A percentile compares a stretch with the other conserved stretches of the same genome.
phyloP scores from a whole-genome alignment of 2,888 invertebrate species.

The Drosophila recens region DNA sequence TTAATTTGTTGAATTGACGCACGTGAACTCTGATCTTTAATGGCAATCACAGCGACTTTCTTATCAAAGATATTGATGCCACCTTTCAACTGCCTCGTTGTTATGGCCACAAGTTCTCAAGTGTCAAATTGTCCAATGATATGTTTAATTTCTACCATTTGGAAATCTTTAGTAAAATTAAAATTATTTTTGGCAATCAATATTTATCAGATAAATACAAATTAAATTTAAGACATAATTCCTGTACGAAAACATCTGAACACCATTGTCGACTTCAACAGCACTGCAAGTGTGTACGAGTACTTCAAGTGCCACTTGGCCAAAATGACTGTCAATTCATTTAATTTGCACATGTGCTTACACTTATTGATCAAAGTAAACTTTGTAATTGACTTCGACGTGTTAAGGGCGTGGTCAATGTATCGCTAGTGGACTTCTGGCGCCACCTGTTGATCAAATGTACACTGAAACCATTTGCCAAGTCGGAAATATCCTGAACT shows the following conservation, averaged over 20 bases:
- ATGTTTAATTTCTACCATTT: too few relatives aligned
- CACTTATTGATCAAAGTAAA: conserved; percentile 44
- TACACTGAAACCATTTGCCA: neutral
- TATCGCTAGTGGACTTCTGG: conserved; percentile 1
- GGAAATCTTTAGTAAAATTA: too few relatives aligned
- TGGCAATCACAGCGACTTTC: conserved; percentile 2
- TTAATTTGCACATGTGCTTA: conserved; percentile 30
- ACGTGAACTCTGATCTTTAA: conserved; percentile 45
- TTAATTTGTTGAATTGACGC: conserved; percentile 51
- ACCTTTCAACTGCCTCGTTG: neutral
- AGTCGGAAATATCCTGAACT: conserved; percentile 25
- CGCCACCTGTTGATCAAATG: conserved; percentile 40
- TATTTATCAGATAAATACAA: neutral
- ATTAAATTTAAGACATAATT: neutral
- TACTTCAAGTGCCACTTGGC: conserved; percentile 27
- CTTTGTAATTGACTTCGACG: neutral
- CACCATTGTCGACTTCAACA: neutral
- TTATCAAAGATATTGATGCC: neutral
- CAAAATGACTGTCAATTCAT: conserved; percentile 6
- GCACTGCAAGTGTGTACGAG: conserved; percentile 9
- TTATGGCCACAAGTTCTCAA: neutral
- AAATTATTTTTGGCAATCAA: neutral
- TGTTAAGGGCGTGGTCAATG: conserved; percentile 3
- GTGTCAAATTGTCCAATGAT: too few relatives aligned
- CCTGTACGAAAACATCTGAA: neutral